phyloP scores from a whole-genome alignment of 37 sponge, comb jelly and placozoan species.

The Ephydatia muelleri region DNA sequence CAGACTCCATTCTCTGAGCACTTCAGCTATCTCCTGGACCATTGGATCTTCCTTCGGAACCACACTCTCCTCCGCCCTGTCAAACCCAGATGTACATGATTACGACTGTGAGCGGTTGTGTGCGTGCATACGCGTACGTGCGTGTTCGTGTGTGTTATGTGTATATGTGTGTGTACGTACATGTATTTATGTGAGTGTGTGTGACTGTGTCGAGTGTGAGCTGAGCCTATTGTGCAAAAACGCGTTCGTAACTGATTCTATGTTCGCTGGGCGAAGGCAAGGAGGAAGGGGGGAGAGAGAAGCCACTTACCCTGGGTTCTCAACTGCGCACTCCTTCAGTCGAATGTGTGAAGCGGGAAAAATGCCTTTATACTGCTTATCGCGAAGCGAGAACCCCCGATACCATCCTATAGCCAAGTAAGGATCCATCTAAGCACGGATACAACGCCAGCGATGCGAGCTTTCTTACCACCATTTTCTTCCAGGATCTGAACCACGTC shows the following conservation, averaged over 20 bases:
- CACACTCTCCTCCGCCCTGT: constrained; percentile 61
- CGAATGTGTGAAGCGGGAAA: constrained; percentile 83
- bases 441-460: too few species aligned
- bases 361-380: constrained; percentile 71
- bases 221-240: too few species aligned
- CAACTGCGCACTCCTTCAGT: constrained; percentile 61
- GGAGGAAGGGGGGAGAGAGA: neutral
- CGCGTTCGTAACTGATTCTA: neutral
- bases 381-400: constrained; percentile 60
- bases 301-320: constrained; percentile 67
- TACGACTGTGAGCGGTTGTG: neutral
- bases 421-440: neutral
- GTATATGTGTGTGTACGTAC: neutral
- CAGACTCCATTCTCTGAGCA: constrained; percentile 62
- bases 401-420: constrained; percentile 60
- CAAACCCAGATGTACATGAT: neutral
- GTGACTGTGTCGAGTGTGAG: neutral
- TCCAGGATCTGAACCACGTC: constrained; percentile 86
- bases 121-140: neutral
- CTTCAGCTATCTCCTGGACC: constrained; percentile 65
- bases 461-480: constrained; percentile 61
- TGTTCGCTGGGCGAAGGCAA: neutral
- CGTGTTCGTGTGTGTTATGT: neutral
- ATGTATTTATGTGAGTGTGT: neutral
- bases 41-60: constrained; percentile 72